Base-by-base conservation (phyloP, 2,888 invertebrate species). In the Mylabris sibirica region DNA sequence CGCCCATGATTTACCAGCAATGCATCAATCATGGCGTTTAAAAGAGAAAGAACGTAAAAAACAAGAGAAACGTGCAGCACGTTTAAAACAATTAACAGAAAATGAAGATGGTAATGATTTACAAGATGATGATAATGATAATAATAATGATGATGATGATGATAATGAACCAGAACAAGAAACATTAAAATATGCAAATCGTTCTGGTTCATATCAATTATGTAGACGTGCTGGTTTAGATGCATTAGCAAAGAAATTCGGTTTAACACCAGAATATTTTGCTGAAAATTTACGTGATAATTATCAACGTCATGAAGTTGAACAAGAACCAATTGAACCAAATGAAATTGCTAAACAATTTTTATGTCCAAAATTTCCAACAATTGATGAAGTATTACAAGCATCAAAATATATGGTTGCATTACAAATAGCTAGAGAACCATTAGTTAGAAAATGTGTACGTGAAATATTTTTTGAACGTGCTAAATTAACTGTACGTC, bases 201-300 rank as follows among this genome's bases (percentile, higher is more conserved):
- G 96, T 69, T 93, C 93, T 59, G 97, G 97, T 1, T 93, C 96
- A 0, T 98, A 98, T 81, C 90, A 92, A 49, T 90, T 97, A 74
- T 97, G 97, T 79, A 88, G 92, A 64, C 93, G 92, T 82, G 94
- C 95, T 2, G 96, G 96, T 26, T 89, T 97, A 12, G 91, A 92
- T 88, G 74, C 81, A 83, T 88, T 98, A 59, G 95, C 95, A 2
- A 94, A 93, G 82, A 92, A 93, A 81, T 99, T 98, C 84, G 99
- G 99, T 71, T 86, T 99, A 64, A 91, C 93, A 0, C 96, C 99
- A 0, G 96, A 97, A 82, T 93, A 98, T 84, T 98, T 97, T 84
- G 97, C 97, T 0, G 98, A 98, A 86, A 99, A 99, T 86, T 87
- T 99, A 8, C 90, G 97, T 1, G 98, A 98, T 81, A 96, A 97